Evolutionary conservation across 2,113 vertebrate genomes (phyloP).

Genomic region (Microtus ochrogaster): DNA sequence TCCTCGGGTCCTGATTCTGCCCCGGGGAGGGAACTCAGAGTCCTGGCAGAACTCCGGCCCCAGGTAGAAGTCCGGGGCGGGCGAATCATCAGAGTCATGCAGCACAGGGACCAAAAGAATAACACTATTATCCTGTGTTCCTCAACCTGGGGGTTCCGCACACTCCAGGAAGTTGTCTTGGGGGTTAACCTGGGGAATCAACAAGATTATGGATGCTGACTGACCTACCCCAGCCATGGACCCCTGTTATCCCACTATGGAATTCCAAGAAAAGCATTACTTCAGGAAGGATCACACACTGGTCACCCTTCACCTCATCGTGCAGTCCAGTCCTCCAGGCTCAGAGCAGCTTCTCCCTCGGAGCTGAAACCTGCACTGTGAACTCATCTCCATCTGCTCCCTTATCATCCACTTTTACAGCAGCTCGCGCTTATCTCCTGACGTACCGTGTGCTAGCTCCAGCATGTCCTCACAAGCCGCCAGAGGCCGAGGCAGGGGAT

Average conservation of each 20-base stretch:
- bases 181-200: background rate
- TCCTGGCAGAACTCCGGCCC: no score
- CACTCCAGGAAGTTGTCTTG: background rate
- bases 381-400: background rate
- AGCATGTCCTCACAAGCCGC: background rate
- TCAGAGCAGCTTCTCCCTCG: background rate
- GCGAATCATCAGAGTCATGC: no score
- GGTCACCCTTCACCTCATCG: background rate
- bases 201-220: background rate
- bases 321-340: background rate
- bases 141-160: background rate
- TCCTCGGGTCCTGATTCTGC: no score
- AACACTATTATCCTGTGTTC: no score
- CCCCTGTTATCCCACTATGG: background rate
- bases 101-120: no score
- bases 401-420: accelerated
- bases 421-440: background rate
- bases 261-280: background rate
- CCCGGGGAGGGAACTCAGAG: no score
- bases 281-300: background rate
- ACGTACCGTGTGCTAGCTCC: no score
- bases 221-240: no score
- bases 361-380: background rate
- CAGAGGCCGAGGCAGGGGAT: accelerated
- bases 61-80: no score